Evolutionary conservation across 2,888 invertebrate genomes (phyloP), one percentile per base, ranked within the genome.

Genomic region (Orchesella flavescens): DNA sequence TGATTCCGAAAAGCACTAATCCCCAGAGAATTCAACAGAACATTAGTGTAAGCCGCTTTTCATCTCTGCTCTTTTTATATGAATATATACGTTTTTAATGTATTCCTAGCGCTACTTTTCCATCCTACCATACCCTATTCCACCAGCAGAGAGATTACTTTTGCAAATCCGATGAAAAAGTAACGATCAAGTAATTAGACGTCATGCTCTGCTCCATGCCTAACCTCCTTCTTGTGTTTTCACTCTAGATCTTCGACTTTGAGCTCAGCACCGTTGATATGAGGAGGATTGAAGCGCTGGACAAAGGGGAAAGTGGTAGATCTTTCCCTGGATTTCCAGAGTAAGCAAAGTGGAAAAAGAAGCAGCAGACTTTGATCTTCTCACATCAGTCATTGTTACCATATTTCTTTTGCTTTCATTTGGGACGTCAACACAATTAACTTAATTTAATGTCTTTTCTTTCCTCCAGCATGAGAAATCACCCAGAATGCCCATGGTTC

Each of bases 1-100:
- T 93, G 53, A 96, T 97, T 89, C 97, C 97, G 3, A 97, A 97
- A 90, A 96, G 96, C 90, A 94, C 94, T 2, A 94, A 94, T 90
- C 91, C 93, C 0, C 89, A 91, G 7, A 92, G 96, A 84, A 93
- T 97, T 23, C 92, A 92, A 88, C 93, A 95, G 90, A 97, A 97
- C 89, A 92, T 96, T 63, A 91, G 94, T 79, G 90, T 96, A 73
- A 86, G 87, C 7, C 15, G n/a, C 23, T 65, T 21, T 7, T n/a
- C 12, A 34, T 34, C 34, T 34, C 1, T 49, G 44, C n/a, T 49
- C n/a, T 49, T 49, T 49, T n/a, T 49, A 49, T n/a, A 12, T 49
- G 12, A 7, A n/a, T 49, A n/a, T 49, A 3, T 49, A 12, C 49
- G 3, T 49, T 3, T n/a, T 7, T 49, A 15, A 3, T 12, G 49